Conservation (phyloP, 2,888 invertebrate genomes). For the Leucophora obtusa region DNA sequence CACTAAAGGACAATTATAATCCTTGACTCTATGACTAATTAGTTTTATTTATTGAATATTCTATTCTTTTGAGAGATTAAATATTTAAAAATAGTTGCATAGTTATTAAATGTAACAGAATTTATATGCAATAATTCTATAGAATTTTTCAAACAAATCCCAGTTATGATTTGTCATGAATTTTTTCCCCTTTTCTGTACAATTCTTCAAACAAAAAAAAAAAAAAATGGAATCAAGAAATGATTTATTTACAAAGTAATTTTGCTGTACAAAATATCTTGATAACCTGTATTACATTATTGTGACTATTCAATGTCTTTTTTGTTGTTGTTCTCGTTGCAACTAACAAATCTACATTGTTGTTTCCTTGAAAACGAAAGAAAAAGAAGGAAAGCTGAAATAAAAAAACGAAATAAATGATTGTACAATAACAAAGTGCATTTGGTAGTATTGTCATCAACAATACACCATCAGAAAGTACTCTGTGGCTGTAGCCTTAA, state of each 20-base stretch:
- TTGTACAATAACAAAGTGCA: constrained; percentile 30
- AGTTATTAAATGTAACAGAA: background rate
- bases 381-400: background rate
- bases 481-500: background rate
- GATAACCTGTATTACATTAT: constrained; percentile 6
- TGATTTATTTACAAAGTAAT: constrained; percentile 9
- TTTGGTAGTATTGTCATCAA: constrained; percentile 32
- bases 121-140: background rate
- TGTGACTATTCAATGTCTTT: constrained; percentile 15
- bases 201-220: too few relatives aligned
- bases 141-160: background rate
- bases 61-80: background rate
- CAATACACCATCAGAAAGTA: background rate
- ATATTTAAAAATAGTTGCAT: background rate
- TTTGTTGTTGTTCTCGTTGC: background rate
- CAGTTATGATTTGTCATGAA: background rate
- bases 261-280: background rate
- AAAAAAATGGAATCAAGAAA: background rate
- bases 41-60: background rate
- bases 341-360: constrained; percentile 8
- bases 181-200: background rate
- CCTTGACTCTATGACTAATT: background rate
- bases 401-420: background rate
- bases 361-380: constrained; percentile 19
- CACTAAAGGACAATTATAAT: background rate